Evolutionary conservation across 2,113 vertebrate genomes (phyloP).

Genomic region (Coregonus clupeaformis): DNA sequence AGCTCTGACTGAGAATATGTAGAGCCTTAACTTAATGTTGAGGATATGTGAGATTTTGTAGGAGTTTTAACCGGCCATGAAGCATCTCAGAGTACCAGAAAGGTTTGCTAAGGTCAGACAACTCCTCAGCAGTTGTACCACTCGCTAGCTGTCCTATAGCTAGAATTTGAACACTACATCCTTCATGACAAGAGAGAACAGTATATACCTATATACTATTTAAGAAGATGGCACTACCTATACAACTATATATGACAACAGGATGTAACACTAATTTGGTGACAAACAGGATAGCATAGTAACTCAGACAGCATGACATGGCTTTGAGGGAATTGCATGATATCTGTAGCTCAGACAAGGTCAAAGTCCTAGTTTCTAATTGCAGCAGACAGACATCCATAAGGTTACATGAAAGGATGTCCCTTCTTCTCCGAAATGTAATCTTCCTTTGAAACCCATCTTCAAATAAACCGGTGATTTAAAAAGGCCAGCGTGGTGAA

Average conservation of each 20-base stretch:
- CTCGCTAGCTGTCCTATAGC: too few species aligned
- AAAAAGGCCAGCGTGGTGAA: constrained; percentile 49
- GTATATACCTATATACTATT: too few species aligned
- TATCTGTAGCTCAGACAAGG: constrained; percentile 46
- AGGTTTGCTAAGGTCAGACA: too few species aligned
- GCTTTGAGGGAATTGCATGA: constrained; percentile 30
- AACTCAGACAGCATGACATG: constrained; percentile 9
- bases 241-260: constrained; percentile 6
- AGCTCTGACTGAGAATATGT: too few species aligned
- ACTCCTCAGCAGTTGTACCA: too few species aligned
- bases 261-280: constrained; percentile 31
- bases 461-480: constrained; percentile 67
- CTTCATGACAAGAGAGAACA: too few species aligned
- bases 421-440: constrained; percentile 39
- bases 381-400: constrained; percentile 38
- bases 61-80: too few species aligned
- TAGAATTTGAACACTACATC: too few species aligned
- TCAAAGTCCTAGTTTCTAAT: constrained; percentile 40
- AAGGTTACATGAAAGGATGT: constrained; percentile 47
- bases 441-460: constrained; percentile 61
- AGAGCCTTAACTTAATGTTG: too few species aligned
- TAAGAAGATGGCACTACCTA: too few species aligned
- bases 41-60: too few species aligned
- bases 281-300: constrained; percentile 28
- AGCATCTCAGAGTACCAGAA: too few species aligned